Conservation (phyloP, 2,888 invertebrate genomes). For the Emmelina monodactyla region DNA sequence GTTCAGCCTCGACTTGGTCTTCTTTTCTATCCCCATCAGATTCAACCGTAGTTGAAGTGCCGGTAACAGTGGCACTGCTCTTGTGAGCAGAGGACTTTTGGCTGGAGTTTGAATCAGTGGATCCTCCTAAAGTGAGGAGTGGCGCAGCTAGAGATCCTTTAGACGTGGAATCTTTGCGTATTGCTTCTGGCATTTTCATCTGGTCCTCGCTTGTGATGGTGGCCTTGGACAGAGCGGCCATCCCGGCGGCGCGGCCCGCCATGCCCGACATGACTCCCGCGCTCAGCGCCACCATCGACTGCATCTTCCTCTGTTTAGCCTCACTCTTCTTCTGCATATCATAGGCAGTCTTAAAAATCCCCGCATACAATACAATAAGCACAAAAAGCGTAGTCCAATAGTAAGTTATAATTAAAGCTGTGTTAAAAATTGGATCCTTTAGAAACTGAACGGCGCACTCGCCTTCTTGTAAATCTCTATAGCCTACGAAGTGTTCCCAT, state of each 20-base stretch:
- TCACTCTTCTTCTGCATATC: conserved; percentile 98
- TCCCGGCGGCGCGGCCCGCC: conserved; percentile 87
- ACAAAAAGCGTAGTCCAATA: conserved; percentile 98
- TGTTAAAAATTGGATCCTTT: conserved; percentile 96
- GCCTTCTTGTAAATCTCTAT: conserved; percentile 83
- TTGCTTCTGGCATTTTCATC: conserved; percentile 57
- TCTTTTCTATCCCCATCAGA: conserved; percentile 56
- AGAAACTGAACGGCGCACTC: conserved; percentile 97
- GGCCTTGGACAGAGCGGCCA: conserved; percentile 83
- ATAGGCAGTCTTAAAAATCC: conserved; percentile 96
- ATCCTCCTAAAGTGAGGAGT: conserved; percentile 44
- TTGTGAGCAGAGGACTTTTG: conserved; percentile 68
- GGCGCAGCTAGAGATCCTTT: conserved; percentile 49
- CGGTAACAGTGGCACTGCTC: conserved; percentile 65
- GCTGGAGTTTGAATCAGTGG: conserved; percentile 68
- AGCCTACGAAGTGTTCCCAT: conserved; percentile 98
- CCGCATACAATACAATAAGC: conserved; percentile 93
- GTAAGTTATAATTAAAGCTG: conserved; percentile 94
- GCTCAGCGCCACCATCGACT: conserved; percentile 90
- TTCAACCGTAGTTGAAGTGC: conserved; percentile 63
- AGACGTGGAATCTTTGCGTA: conserved; percentile 44
- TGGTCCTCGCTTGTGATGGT: conserved; percentile 77
- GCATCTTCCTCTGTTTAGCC: conserved; percentile 95
- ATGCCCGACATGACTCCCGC: conserved; percentile 91
- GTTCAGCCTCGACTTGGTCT: conserved; percentile 69